Evolutionary conservation across 2,113 vertebrate species (phyloP).

Genomic region (Saguinus imperator): DNA sequence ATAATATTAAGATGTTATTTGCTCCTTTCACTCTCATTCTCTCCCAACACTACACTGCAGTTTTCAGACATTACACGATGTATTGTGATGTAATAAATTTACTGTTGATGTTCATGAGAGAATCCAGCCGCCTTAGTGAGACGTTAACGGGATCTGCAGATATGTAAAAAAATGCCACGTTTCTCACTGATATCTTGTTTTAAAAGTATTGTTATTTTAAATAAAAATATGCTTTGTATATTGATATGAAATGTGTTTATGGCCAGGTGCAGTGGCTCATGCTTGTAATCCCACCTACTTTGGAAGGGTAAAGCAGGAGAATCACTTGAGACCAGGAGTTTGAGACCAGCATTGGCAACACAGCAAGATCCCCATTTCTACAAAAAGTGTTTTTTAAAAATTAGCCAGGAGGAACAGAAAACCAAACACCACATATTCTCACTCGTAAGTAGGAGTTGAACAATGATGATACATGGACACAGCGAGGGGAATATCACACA

Average conservation of each 20-base stretch:
- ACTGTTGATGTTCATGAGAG: not conserved
- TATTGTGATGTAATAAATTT: not conserved
- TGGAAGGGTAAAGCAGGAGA: too few species aligned
- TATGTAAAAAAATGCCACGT: not conserved
- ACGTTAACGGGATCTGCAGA: not conserved
- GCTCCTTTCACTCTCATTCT: not conserved
- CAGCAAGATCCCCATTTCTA: too few species aligned
- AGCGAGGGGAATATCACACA: too few species aligned
- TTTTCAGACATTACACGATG: not conserved
- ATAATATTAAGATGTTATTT: not conserved
- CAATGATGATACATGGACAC: too few species aligned
- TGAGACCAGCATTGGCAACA: too few species aligned
- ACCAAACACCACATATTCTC: too few species aligned
- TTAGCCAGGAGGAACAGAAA: too few species aligned
- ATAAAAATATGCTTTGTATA: not conserved
- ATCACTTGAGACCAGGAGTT: too few species aligned
- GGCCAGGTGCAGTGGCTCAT: too few species aligned
- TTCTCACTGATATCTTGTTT: not conserved
- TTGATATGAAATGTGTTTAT: not conserved
- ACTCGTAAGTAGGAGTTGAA: too few species aligned
- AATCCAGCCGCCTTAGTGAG: not conserved
- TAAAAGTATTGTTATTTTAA: not conserved
- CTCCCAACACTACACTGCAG: not conserved
- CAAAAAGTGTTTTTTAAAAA: too few species aligned
- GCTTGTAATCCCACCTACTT: too few species aligned